Evolutionary conservation across 2,113 vertebrate species (phyloP).

Genomic region (Osmerus mordax): DNA sequence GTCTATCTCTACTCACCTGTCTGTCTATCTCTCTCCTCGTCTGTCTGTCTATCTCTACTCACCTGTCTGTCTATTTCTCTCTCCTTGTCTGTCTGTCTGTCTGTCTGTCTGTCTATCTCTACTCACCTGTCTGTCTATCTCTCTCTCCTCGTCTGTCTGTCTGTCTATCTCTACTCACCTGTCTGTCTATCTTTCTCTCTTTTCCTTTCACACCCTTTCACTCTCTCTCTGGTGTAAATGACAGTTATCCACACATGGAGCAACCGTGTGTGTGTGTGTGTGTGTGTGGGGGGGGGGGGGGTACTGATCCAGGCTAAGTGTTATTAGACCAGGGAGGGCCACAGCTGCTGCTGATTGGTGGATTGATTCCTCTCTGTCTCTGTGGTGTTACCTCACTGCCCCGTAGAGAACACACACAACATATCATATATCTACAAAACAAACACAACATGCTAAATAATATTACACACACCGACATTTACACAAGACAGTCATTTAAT

Average conservation of each 20-base stretch:
- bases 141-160: neutral
- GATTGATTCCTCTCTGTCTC: conserved; percentile 32
- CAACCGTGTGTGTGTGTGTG: conserved; percentile 18
- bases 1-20: neutral
- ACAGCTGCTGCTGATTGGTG: conserved; percentile 32
- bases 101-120: neutral
- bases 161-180: neutral
- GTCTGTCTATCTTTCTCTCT: neutral
- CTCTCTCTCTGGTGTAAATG: neutral
- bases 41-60: too few species aligned
- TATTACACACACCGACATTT: neutral
- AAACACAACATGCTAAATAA: neutral
- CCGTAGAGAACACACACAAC: too few species aligned
- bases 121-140: neutral
- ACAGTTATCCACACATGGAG: neutral
- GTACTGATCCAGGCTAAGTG: conserved; percentile 31
- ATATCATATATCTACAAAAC: too few species aligned
- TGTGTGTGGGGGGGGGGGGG: too few species aligned
- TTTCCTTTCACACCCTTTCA: neutral
- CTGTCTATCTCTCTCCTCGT: neutral
- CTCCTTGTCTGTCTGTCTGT: neutral
- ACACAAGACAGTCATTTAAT: neutral
- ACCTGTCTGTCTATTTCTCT: neutral
- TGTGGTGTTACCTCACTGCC: conserved; percentile 20
- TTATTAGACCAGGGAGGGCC: conserved; percentile 30